These are phyloP conservation scores for Campoletis sonorensis DNA, from an alignment of 1,140 invertebrate species.

Conservation along the genomic window DNA sequence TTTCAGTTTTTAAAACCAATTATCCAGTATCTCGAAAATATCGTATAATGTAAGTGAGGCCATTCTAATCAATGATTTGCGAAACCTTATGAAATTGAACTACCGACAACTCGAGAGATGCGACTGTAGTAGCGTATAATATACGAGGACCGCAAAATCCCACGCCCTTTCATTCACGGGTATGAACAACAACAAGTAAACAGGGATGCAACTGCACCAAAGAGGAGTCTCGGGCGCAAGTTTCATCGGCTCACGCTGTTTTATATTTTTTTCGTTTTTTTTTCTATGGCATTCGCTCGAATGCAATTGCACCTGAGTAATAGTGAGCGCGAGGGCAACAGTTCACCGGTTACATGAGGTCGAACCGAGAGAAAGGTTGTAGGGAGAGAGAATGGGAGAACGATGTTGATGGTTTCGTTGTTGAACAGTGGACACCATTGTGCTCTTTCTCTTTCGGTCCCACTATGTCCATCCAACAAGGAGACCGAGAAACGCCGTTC, in stretches of 20 bases:
- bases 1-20: too few species aligned
- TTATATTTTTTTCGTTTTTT: slow-evolving; percentile 52
- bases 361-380: slow-evolving; percentile 31
- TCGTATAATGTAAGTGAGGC: too few species aligned
- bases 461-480: slow-evolving; percentile 37
- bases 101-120: neutral
- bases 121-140: neutral
- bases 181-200: slow-evolving; percentile 30
- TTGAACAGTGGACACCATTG: slow-evolving; percentile 29
- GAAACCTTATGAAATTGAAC: too few species aligned
- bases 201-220: slow-evolving; percentile 9
- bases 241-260: slow-evolving; percentile 24
- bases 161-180: slow-evolving; percentile 25
- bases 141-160: neutral
- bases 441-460: neutral
- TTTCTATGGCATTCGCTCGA: slow-evolving; percentile 52
- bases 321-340: slow-evolving; percentile 54
- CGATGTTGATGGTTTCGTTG: slow-evolving; percentile 48
- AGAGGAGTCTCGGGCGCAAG: neutral
- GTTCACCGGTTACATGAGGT: slow-evolving; percentile 58
- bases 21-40: neutral
- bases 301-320: slow-evolving; percentile 72
- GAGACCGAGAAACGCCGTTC: slow-evolving; percentile 57
- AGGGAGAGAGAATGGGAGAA: slow-evolving; percentile 37
- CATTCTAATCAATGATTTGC: neutral